These are phyloP conservation scores for Oncorhynchus gorbuscha DNA, from an alignment of 2,113 vertebrate genomes.

Conservation along the genomic window DNA sequence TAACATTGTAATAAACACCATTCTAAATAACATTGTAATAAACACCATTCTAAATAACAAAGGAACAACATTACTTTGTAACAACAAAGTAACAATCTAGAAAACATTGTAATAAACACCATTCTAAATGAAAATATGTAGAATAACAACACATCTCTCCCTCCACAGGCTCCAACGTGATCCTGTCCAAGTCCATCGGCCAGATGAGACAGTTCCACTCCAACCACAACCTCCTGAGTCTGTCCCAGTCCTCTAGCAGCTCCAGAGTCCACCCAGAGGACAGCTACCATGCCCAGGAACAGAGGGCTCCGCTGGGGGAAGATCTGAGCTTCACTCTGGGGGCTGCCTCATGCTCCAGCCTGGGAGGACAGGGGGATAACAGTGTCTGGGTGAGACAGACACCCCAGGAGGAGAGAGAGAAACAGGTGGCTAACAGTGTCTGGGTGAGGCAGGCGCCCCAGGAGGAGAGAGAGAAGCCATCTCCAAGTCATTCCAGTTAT, in stretches of 20 bases:
- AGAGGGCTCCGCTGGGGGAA: constrained; percentile 31
- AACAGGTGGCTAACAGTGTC: neutral
- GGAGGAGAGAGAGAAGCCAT: constrained; percentile 20
- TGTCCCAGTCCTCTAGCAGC: constrained; percentile 52
- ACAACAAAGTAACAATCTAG: neutral
- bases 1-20: too few relatives aligned
- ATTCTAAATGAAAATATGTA: too few relatives aligned
- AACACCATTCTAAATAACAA: too few relatives aligned
- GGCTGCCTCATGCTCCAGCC: constrained; percentile 29
- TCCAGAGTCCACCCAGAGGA: constrained; percentile 9
- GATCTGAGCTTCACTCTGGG: constrained; percentile 20
- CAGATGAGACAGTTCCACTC: constrained; percentile 77
- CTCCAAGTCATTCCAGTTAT: constrained; percentile 60
- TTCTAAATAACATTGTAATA: too few relatives aligned
- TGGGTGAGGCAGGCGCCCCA: neutral
- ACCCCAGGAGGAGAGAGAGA: constrained; percentile 15
- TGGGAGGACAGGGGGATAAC: constrained; percentile 39
- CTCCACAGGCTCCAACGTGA: constrained; percentile 52
- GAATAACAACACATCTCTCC: too few relatives aligned
- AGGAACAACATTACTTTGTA: too few relatives aligned
- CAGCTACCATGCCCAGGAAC: neutral
- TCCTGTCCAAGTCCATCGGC: constrained; percentile 63
- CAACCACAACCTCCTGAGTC: constrained; percentile 76
- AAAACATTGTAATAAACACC: too few relatives aligned
- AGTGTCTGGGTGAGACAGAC: constrained; percentile 20